Evolutionary conservation across 2,113 vertebrate species (phyloP), one percentile per base, ranked within the genome.

Genomic region (Sylvietta virens): DNA sequence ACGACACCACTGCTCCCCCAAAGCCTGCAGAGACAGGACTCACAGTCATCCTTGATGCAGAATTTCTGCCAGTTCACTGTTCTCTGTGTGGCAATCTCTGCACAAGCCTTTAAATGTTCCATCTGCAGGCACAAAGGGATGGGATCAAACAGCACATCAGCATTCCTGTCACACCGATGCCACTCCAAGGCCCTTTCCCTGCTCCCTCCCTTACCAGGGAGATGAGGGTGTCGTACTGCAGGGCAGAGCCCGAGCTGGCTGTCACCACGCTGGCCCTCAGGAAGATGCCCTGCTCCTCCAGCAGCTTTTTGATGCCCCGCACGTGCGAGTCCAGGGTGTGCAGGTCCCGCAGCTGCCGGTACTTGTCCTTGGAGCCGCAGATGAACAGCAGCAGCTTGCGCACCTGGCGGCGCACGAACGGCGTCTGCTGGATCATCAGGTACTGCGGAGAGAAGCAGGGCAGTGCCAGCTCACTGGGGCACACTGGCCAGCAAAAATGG

Each of bases 51-150:
- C 97, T 99, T 99, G 97, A 99, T 98, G 97, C 99, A 99, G 97
- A 99, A 99, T 65, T 99, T 99, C 97, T 99, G 99, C 99, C 99
- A 99, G 98, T 99, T 99, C 82, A 99, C 96, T 1, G 99, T 99
- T 50, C 99, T 96, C 96, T 99, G 99, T 5, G 99, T 99, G 56
- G 99, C 99, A 15, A 99, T 99, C 98, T 99, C 99, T 10, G 99
- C 99, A 94, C 99, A 99, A 71, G 99, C 99, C 96, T 99, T 99
- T 15, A 99, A 92, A 51, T 99, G 99, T 53, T 99, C 99, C 99
- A 99, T 99, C 99, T 99, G 97, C 61, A 97, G 97, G 28, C 67
- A 93, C 54, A 62, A 67, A 0, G 37, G 23, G 77, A 62, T 3
- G 23, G 54, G 20, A 40, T 54, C 28, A 39, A 48, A 28, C 7